Conservation (phyloP, 2,888 invertebrate species). For the Pachymerium ferrugineum region DNA sequence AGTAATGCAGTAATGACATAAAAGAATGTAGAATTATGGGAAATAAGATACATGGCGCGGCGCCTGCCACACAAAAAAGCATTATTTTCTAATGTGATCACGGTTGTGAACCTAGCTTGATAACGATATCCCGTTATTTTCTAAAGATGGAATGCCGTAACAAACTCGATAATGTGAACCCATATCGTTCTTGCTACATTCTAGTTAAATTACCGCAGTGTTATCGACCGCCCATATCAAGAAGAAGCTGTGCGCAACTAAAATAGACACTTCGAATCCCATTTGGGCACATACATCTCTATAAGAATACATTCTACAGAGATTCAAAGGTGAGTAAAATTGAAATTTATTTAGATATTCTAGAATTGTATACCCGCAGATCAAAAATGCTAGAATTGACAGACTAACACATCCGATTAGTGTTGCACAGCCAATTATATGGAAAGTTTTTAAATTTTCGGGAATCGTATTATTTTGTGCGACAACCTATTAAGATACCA, state of each 20-base stretch:
- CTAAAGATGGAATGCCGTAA: too few relatives aligned
- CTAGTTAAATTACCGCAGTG: background rate
- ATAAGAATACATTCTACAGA: background rate
- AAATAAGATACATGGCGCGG: too few relatives aligned
- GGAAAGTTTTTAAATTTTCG: background rate
- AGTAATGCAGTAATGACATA: too few relatives aligned
- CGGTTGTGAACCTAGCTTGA: too few relatives aligned
- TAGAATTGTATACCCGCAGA: background rate
- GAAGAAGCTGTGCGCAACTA: constrained; percentile 1
- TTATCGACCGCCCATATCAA: background rate
- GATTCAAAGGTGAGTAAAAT: background rate
- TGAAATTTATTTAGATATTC: background rate
- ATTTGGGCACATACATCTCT: background rate
- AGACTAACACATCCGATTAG: background rate
- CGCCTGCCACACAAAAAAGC: too few relatives aligned
- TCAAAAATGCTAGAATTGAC: background rate
- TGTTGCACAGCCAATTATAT: constrained; percentile 21
- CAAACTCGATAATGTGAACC: too few relatives aligned
- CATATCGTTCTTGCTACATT: too few relatives aligned
- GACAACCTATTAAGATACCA: background rate
- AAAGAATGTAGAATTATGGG: too few relatives aligned
- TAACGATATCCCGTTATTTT: too few relatives aligned
- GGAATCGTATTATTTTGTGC: background rate
- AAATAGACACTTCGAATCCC: background rate
- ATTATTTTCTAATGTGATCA: too few relatives aligned